A percentile compares a stretch with the other conserved stretches of the same genome.
These are phyloP conservation scores for Pelobates fuscus DNA, from an alignment of 2,113 vertebrate species.

Conservation along the genomic window DNA sequence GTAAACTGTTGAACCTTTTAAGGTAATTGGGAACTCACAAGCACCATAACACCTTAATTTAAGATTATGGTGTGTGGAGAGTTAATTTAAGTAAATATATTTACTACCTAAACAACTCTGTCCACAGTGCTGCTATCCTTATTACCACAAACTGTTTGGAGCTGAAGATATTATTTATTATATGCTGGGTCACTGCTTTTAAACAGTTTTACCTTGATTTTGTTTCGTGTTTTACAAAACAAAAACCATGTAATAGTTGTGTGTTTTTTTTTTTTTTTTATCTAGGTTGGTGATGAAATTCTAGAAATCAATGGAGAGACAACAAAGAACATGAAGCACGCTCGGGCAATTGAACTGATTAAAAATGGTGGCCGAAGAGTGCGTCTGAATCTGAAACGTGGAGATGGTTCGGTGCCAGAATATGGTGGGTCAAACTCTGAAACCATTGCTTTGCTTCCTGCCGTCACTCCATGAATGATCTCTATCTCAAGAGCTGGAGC, in stretches of 20 bases:
- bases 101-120: too few species aligned
- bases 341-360: constrained; percentile 98
- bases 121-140: too few species aligned
- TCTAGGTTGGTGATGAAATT: constrained; percentile 95
- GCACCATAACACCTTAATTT: too few species aligned
- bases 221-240: neutral
- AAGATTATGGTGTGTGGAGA: too few species aligned
- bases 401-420: constrained; percentile 98
- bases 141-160: too few species aligned
- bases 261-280: constrained; percentile 2
- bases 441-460: constrained; percentile 97
- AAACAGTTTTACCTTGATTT: neutral
- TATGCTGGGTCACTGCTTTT: too few species aligned
- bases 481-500: constrained; percentile 72
- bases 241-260: too few species aligned
- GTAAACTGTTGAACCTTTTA: too few species aligned
- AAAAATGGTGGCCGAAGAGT: constrained; percentile 94
- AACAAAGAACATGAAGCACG: constrained; percentile 98
- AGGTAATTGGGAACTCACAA: too few species aligned
- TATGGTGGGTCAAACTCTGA: constrained; percentile 99
- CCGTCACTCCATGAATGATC: constrained; percentile 94
- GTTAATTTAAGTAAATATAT: too few species aligned
- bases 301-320: constrained; percentile 98
- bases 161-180: too few species aligned
- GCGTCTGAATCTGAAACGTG: constrained; percentile 93